Evolutionary conservation across 2,888 invertebrate genomes (phyloP).

Genomic region (Drosophila dives): DNA sequence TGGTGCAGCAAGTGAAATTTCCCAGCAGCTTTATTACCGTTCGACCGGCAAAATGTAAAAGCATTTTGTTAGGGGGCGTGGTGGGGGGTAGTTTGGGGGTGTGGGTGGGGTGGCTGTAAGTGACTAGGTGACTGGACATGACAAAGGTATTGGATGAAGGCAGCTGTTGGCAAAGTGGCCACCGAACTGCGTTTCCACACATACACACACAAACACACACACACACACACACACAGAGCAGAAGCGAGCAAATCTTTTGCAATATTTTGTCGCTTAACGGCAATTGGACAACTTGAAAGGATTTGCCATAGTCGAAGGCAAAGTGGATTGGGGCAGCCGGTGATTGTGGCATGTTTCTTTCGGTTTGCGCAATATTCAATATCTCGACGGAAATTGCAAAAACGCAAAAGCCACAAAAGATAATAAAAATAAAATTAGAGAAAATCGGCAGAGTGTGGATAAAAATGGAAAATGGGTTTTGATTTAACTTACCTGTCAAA

Average conservation of each 20-base stretch:
- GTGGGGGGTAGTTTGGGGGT: neutral
- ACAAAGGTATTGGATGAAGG: neutral
- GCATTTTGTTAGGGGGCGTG: neutral
- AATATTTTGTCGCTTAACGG: constrained; percentile 41
- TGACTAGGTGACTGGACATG: neutral
- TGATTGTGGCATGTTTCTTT: neutral
- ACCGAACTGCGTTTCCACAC: constrained; percentile 3
- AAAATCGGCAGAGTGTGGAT: neutral
- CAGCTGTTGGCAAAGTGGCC: constrained; percentile 35
- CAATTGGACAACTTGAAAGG: constrained; percentile 50
- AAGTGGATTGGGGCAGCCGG: too few species aligned
- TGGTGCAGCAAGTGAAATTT: constrained; percentile 3
- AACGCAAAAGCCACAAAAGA: neutral
- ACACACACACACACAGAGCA: neutral
- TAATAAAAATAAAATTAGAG: neutral
- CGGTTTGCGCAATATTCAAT: constrained; percentile 32
- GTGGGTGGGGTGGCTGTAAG: neutral
- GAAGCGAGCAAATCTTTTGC: constrained; percentile 34
- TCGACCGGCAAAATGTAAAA: constrained; percentile 31
- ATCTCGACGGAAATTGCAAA: constrained; percentile 42
- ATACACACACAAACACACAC: neutral
- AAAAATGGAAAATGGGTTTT: constrained; percentile 19
- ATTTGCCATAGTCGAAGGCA: constrained; percentile 13
- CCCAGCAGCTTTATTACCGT: constrained; percentile 23
- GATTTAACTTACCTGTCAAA: constrained; percentile 49